Evolutionary conservation across 2,113 vertebrate species (phyloP), one percentile per base, ranked within the genome.

Genomic region (Lynx canadensis): DNA sequence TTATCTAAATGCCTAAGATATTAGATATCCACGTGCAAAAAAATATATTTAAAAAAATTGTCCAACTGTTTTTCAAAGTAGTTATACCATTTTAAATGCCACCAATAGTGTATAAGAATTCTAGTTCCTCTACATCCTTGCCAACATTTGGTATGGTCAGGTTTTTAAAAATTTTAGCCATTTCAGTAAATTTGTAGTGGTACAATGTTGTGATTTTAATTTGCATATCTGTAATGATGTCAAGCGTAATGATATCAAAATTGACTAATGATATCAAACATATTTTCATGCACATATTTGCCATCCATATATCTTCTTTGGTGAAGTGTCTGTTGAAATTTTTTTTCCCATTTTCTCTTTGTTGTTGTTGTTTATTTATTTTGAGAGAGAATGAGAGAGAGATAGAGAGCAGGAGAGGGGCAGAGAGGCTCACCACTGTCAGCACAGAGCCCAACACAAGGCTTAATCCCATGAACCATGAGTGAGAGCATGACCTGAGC

Each of bases 1-100:
- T 88, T 91, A 73, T 31, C 94, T 68, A 60, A 95, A 96, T n/a
- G 21, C 78, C 48, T 7, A 13, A 96, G 76, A 36, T 90, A 31
- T 11, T 76, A 12, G 19, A 55, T 71, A 89, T 63, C 19, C 29
- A 48, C n/a, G 57, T 33, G 4, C 25, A 60, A 36, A 82, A 82
- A 66, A 50, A 29, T 19, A 5, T 21, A 1, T 3, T 6, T 36
- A 11, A 94, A 87, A 36, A 55, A 86, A 41, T 36, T 83, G 23
- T 9, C 45, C 55, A 78, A 33, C 41, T 55, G 55, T 48, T 93
- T 45, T 81, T 52, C 25, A 96, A n/a, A 66, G 57, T 52, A 50
- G 13, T 36, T 65, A 1, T 16, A 50, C 14, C 41, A 76, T 27
- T 48, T 45, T 76, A 78, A 48, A 78, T 18, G 27, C 27, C 74